A percentile compares a stretch with the other conserved stretches of the same genome.
phyloP scores from a whole-genome alignment of 2,888 invertebrate genomes.

The Palloptera scutellata region DNA sequence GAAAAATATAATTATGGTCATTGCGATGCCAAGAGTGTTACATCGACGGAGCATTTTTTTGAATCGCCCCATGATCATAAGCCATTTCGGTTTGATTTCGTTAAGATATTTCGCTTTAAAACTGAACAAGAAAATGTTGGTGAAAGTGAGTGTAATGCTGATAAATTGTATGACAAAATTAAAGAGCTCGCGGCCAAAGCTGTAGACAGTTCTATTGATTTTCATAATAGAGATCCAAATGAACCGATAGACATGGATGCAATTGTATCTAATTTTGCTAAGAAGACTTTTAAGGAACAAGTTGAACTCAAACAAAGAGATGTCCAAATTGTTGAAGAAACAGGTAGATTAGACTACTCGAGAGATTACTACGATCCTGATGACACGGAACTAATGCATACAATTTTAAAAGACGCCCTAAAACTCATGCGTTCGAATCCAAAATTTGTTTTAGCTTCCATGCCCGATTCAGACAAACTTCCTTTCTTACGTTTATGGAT shows the following conservation, averaged over 20 bases:
- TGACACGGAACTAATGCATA: conserved; percentile 46
- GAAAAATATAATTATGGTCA: conserved; percentile 23
- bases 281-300: conserved; percentile 6
- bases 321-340: too few relatives aligned
- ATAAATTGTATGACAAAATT: too few relatives aligned
- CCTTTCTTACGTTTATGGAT: conserved; percentile 53
- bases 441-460: conserved; percentile 54
- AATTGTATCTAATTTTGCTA: conserved; percentile 8
- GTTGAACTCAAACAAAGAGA: background rate
- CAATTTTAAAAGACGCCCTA: conserved; percentile 50
- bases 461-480: conserved; percentile 52
- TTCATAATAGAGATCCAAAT: conserved; percentile 10
- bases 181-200: background rate
- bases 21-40: background rate
- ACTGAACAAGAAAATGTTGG: background rate
- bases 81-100: conserved; percentile 17
- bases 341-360: background rate
- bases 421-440: conserved; percentile 45
- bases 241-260: conserved; percentile 19
- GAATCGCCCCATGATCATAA: conserved; percentile 3
- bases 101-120: conserved; percentile 1
- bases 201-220: conserved; percentile 17
- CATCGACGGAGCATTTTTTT: background rate
- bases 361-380: conserved; percentile 44
- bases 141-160: too few relatives aligned